phyloP scores from a whole-genome alignment of 2,888 invertebrate species.

The Rhogogaster chlorosoma region DNA sequence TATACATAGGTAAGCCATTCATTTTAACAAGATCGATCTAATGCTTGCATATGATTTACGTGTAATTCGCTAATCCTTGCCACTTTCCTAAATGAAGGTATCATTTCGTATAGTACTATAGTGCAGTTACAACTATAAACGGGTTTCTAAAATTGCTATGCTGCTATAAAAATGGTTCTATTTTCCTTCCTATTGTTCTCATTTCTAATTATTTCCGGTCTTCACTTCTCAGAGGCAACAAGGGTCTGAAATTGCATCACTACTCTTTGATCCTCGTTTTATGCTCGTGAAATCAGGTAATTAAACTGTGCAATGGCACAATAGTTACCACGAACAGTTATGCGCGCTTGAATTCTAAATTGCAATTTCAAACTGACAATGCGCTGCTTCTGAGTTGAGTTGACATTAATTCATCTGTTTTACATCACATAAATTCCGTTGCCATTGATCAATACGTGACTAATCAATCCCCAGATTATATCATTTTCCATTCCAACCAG shows the following conservation, averaged over 20 bases:
- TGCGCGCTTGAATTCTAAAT: constrained; percentile 4
- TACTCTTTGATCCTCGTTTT: neutral
- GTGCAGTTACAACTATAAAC: neutral
- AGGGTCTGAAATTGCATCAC: neutral
- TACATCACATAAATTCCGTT: neutral
- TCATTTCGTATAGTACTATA: neutral
- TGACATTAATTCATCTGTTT: neutral
- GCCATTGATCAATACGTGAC: neutral
- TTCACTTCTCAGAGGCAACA: neutral
- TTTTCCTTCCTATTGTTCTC: neutral
- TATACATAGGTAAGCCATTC: neutral
- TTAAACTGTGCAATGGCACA: constrained; percentile 29
- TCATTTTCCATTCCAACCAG: neutral
- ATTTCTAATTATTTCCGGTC: neutral
- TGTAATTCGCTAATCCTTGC: neutral
- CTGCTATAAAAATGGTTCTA: neutral
- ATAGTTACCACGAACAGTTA: constrained; percentile 4
- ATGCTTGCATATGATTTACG: neutral
- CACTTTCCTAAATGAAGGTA: neutral
- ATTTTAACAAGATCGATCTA: neutral
- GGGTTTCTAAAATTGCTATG: neutral
- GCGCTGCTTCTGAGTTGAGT: neutral
- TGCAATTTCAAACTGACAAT: constrained; percentile 17
- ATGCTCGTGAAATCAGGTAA: neutral
- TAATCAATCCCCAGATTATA: neutral